Evolutionary conservation across 1,140 invertebrate genomes (phyloP), one percentile per base, ranked within the genome.

Genomic region (Saxidomus purpurata): DNA sequence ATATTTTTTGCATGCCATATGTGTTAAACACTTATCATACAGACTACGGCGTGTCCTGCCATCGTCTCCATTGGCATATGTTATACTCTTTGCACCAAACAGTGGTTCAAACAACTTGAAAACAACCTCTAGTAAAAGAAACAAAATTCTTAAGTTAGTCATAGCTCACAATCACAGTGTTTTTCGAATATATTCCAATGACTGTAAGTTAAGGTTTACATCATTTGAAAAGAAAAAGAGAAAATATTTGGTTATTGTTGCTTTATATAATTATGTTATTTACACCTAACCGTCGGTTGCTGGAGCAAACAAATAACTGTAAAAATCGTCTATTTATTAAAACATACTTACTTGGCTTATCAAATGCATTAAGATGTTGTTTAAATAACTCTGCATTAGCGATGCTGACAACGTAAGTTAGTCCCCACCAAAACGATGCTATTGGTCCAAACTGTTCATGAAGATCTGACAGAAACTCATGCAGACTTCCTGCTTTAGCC

Each of bases 291-390:
- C n/a, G n/a, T n/a, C n/a, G n/a, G n/a, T n/a, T n/a, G n/a, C n/a
- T n/a, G n/a, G n/a, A n/a, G n/a, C n/a, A n/a, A n/a, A n/a, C n/a
- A n/a, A n/a, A n/a, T n/a, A n/a, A n/a, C n/a, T n/a, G n/a, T n/a
- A n/a, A n/a, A n/a, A n/a, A n/a, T n/a, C n/a, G n/a, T n/a, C n/a
- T n/a, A n/a, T n/a, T n/a, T n/a, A n/a, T n/a, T n/a, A n/a, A n/a
- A n/a, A n/a, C n/a, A n/a, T n/a, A 87, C 89, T 93, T 89, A 96
- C 95, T 79, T 81, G 95, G 95, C 87, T 94, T 91, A 90, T 96
- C 95, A 94, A 96, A 95, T 11, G 95, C 92, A 80, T 91, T 88
- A 19, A 82, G 61, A 28, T 95, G 94, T 84, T 95, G 87, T 63
- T 94, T 94, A 71, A 95, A 95, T 13, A 95, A 87, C 47, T 94